Evolutionary conservation across 1,140 invertebrate genomes (phyloP).

Genomic region (Sipha flava): DNA sequence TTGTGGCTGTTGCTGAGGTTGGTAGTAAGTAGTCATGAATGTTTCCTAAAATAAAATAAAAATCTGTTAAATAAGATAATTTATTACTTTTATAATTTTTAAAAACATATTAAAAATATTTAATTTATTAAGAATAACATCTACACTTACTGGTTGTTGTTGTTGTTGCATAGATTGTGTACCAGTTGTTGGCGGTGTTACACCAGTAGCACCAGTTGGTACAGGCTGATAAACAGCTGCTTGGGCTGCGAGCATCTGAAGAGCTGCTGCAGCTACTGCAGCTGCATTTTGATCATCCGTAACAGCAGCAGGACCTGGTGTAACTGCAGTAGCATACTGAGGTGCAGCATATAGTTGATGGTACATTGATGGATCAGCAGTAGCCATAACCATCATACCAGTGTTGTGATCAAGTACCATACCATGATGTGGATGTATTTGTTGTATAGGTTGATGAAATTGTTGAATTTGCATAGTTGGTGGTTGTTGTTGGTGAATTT

Average conservation of each 20-base stretch:
- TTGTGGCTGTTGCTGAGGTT: not conserved
- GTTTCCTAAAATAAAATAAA: not conserved
- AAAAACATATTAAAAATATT: too few species aligned
- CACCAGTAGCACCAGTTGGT: not conserved
- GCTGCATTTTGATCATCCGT: not conserved
- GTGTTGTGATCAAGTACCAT: not conserved
- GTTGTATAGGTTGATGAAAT: not conserved
- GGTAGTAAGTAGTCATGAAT: slow-evolving; percentile 16
- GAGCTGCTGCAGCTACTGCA: not conserved
- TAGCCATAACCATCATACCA: not conserved
- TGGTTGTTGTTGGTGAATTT: slow-evolving; percentile 7
- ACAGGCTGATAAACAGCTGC: not conserved
- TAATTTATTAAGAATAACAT: too few species aligned
- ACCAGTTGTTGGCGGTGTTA: not conserved
- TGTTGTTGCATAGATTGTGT: not conserved
- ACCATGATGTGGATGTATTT: not conserved
- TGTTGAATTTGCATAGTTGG: slow-evolving; percentile 3
- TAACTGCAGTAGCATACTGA: not conserved
- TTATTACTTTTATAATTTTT: too few species aligned
- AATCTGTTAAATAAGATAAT: not conserved
- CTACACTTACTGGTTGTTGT: not conserved
- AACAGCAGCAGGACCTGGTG: not conserved
- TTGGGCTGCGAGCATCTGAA: not conserved
- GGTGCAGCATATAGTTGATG: not conserved
- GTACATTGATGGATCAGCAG: not conserved